phyloP scores from a whole-genome alignment of 2,797 vertebrate species.

The Artibeus lituratus region DNA sequence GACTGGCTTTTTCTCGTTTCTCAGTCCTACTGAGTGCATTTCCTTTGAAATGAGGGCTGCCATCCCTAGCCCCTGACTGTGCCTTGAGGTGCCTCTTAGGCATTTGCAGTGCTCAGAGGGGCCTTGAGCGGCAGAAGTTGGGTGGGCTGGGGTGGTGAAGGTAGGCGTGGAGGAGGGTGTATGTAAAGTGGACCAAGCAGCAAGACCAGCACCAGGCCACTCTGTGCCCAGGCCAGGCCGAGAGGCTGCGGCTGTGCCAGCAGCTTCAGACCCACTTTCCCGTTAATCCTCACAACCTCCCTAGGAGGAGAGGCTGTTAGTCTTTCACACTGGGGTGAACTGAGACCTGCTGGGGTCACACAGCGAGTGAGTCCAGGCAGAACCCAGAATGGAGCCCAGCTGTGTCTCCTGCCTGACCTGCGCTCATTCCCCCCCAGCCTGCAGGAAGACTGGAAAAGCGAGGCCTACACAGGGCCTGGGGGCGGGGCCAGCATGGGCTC shows the following conservation, averaged over 20 bases:
- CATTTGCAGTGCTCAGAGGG: neutral
- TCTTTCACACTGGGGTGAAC: neutral
- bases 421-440: accelerated
- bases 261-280: neutral
- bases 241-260: neutral
- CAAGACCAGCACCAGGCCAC: neutral
- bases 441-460: neutral
- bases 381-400: neutral
- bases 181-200: neutral
- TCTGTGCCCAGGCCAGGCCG: neutral
- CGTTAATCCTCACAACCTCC: neutral
- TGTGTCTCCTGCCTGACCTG: neutral
- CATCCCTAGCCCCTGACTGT: neutral
- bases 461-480: neutral
- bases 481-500: neutral
- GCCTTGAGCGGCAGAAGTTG: neutral
- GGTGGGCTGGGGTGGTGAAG: neutral
- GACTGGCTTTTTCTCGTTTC: neutral
- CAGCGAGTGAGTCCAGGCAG: neutral
- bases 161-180: neutral
- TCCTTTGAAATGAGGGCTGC: neutral
- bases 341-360: neutral
- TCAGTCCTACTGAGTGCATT: neutral
- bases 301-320: neutral
- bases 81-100: neutral